Percentiles rank a stretch among this genome's conserved stretches.
Conservation (phyloP, 2,113 vertebrate species). For the Eulemur macaco region DNA sequence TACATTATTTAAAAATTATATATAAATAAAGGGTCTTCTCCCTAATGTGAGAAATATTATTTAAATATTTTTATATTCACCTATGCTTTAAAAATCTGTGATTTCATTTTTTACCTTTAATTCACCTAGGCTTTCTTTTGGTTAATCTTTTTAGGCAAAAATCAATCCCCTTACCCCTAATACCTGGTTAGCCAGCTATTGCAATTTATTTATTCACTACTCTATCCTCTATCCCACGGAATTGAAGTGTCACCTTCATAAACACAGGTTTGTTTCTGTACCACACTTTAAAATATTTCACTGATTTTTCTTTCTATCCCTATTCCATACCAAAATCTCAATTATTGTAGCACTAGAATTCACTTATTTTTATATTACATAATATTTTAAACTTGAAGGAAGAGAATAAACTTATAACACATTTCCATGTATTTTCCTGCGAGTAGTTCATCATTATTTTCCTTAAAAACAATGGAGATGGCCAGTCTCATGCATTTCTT, state of each 20-base stretch:
- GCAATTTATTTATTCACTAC: slow-evolving; percentile 54
- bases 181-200: not conserved
- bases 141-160: slow-evolving; percentile 47
- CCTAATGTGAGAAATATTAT: slow-evolving; percentile 10
- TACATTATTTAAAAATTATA: slow-evolving; percentile 35
- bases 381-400: slow-evolving; percentile 46
- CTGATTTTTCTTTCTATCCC: slow-evolving; percentile 27
- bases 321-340: slow-evolving; percentile 12
- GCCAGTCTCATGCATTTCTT: slow-evolving; percentile 22
- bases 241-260: slow-evolving; percentile 47
- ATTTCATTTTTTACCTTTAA: slow-evolving; percentile 52
- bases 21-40: not conserved
- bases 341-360: slow-evolving; percentile 30
- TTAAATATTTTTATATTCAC: slow-evolving; percentile 40
- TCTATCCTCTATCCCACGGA: not conserved
- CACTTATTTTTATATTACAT: slow-evolving; percentile 46
- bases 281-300: slow-evolving; percentile 8
- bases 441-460: slow-evolving; percentile 4
- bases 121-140: slow-evolving; percentile 44
- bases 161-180: not conserved
- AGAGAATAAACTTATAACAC: slow-evolving; percentile 33
- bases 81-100: not conserved
- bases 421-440: slow-evolving; percentile 48
- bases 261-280: slow-evolving; percentile 28
- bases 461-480: not conserved